These are phyloP conservation scores for Galeopsomyia nigrocyanea DNA, from an alignment of 2,888 invertebrate genomes.

Conservation along the genomic window DNA sequence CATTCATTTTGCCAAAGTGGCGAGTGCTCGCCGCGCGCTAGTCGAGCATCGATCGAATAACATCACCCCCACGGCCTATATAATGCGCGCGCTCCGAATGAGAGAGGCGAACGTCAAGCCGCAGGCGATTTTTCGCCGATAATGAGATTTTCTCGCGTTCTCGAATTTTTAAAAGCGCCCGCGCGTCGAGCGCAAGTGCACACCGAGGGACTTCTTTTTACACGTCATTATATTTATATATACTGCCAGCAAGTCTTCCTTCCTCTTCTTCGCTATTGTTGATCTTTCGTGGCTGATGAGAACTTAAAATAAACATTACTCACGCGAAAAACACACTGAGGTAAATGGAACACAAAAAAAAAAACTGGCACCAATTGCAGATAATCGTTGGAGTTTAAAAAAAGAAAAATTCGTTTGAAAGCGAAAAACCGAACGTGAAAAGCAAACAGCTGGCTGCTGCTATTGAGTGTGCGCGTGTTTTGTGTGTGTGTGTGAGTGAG, in stretches of 20 bases:
- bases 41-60: not conserved
- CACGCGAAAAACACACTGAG: too few relatives aligned
- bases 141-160: slow-evolving; percentile 21
- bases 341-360: too few relatives aligned
- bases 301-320: too few relatives aligned
- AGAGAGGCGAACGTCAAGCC: not conserved
- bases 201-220: not conserved
- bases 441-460: too few relatives aligned
- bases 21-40: not conserved
- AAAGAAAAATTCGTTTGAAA: too few relatives aligned
- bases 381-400: too few relatives aligned
- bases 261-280: not conserved
- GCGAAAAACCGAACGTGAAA: too few relatives aligned
- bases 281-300: not conserved
- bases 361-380: too few relatives aligned
- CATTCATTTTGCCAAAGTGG: slow-evolving; percentile 37
- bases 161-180: slow-evolving; percentile 7
- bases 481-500: too few relatives aligned
- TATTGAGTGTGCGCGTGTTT: too few relatives aligned
- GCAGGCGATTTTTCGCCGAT: slow-evolving; percentile 1
- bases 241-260: not conserved
- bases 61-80: not conserved
- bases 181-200: not conserved
- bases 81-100: not conserved
- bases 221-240: slow-evolving; percentile 12